Conservation (phyloP, 2,888 invertebrate genomes). For the Pyrochroa serraticornis region DNA sequence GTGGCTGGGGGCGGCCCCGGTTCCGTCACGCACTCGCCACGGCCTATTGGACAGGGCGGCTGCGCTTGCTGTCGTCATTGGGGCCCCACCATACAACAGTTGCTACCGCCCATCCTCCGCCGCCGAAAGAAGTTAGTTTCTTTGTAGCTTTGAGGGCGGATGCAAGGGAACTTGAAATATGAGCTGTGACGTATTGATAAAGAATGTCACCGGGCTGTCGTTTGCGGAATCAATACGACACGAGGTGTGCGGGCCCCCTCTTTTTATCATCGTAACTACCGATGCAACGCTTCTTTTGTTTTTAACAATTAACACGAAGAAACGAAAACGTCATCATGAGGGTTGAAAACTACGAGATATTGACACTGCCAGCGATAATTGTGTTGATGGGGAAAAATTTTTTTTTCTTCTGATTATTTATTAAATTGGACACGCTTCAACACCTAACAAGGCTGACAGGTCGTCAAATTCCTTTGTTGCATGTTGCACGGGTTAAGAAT, state of each 20-base stretch:
- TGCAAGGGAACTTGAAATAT: conserved; percentile 61
- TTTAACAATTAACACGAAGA: conserved; percentile 18
- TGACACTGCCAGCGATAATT: too few species aligned
- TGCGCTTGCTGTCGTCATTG: conserved; percentile 46
- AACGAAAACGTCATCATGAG: neutral
- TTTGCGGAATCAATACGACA: conserved; percentile 60
- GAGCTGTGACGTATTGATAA: conserved; percentile 66
- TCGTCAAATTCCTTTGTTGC: neutral
- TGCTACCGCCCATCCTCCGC: conserved; percentile 51
- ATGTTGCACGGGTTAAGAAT: too few species aligned
- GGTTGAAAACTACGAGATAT: neutral
- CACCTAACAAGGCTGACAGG: too few species aligned
- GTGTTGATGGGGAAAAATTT: too few species aligned
- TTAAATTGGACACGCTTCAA: too few species aligned
- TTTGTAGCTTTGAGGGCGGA: conserved; percentile 63
- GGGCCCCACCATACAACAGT: conserved; percentile 47
- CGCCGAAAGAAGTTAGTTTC: conserved; percentile 63
- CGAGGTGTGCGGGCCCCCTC: conserved; percentile 52
- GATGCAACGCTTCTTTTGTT: conserved; percentile 42
- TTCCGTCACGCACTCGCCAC: conserved; percentile 62
- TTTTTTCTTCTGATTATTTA: too few species aligned
- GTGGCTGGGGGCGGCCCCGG: conserved; percentile 50
- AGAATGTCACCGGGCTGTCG: conserved; percentile 73
- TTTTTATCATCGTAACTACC: conserved; percentile 40
- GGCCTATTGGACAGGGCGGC: conserved; percentile 60